Percentiles rank a stretch among this genome's conserved stretches.
These are phyloP conservation scores for Stenodera caucasica DNA, from an alignment of 2,888 invertebrate genomes.

Conservation along the genomic window DNA sequence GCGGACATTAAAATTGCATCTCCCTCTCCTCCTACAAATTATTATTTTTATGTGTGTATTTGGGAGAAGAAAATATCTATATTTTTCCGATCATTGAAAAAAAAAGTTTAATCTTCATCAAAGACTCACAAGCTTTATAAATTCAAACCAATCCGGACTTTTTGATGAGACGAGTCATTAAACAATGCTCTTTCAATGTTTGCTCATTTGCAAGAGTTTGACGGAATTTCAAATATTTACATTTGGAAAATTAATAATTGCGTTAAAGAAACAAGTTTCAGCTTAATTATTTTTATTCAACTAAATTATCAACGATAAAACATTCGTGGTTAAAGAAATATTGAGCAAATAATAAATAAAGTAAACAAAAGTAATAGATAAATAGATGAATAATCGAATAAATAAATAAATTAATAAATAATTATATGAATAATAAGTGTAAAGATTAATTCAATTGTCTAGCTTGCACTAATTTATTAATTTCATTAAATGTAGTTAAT, in stretches of 20 bases:
- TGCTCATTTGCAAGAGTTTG: too few relatives aligned
- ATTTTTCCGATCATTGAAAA: too few relatives aligned
- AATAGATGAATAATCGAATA: constrained; percentile 14
- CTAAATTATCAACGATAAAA: background rate
- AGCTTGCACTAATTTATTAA: constrained; percentile 83
- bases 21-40: background rate
- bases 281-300: background rate
- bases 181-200: too few relatives aligned
- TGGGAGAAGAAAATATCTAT: too few relatives aligned
- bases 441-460: constrained; percentile 50
- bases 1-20: background rate
- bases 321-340: background rate
- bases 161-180: background rate
- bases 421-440: constrained; percentile 35
- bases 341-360: constrained; percentile 2
- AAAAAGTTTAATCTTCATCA: too few relatives aligned
- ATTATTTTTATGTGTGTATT: background rate
- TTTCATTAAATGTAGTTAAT: constrained; percentile 84
- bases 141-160: too few relatives aligned
- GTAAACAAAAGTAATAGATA: constrained; percentile 6
- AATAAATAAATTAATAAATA: constrained; percentile 30
- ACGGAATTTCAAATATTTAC: too few relatives aligned
- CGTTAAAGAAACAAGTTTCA: background rate
- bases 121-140: too few relatives aligned
- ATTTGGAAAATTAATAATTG: background rate